Evolutionary conservation across 2,113 vertebrate genomes (phyloP), one percentile per base, ranked within the genome.

Genomic region (Cathartes aura): DNA sequence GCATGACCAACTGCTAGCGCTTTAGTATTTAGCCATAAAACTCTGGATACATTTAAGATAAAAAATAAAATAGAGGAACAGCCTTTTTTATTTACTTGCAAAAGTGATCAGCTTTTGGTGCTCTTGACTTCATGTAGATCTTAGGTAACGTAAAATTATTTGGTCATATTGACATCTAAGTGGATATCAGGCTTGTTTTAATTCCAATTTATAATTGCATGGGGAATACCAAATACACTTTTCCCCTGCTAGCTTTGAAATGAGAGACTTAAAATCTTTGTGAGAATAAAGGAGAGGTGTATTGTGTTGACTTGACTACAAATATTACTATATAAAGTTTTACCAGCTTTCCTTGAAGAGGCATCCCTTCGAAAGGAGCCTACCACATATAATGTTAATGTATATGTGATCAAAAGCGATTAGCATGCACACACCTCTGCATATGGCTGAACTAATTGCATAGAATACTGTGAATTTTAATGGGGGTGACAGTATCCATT

Each of bases 1-100:
- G 98, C 98, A 99, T 98, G 99, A 99, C 99, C 99, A 99, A 98
- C 99, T 99, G 99, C 99, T 99, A 98, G 98, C 98, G 98, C 99
- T 99, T 99, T 98, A 98, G 95, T 98, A 98, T 98, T 98, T 98
- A 99, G 98, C 98, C 98, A 97, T 98, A 98, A 98, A 98, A 98
- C 98, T 98, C 98, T 96, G 98, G 97, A 96, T 98, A 98, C 98
- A 98, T 99, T 98, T 98, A 98, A 98, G 99, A 99, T 99, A 98
- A 99, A 98, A 89, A 96, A 97, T 91, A 97, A 97, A 97, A 98
- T 94, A 97, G 97, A 98, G 22, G 90, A 98, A 95, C 97, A 97
- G 97, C 93, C 97, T 98, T 98, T 98, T 98, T 99, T 97, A 99
- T 99, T 99, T 98, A 60, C 68, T 89, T 50, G 93, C 58, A 47